A percentile compares a stretch with the other conserved stretches of the same genome.
Evolutionary conservation across 2,888 invertebrate genomes (phyloP).

Genomic region (Lingula anatina): DNA sequence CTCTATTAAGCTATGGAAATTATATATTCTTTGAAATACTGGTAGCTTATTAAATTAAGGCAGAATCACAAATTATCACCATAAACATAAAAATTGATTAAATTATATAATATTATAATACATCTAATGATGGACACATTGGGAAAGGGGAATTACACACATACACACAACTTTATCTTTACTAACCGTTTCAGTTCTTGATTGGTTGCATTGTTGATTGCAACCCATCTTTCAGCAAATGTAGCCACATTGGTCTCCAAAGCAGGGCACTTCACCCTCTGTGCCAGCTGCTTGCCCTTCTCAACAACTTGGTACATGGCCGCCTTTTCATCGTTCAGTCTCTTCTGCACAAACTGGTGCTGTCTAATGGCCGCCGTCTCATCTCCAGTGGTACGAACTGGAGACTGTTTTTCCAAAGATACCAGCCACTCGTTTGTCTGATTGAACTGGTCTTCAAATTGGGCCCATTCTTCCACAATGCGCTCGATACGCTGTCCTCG

Average conservation of each 20-base stretch:
- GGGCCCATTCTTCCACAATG: slow-evolving; percentile 12
- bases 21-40: too few species aligned
- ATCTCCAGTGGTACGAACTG: slow-evolving; percentile 5
- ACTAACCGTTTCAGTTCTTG: slow-evolving; percentile 36
- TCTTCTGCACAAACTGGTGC: slow-evolving; percentile 31
- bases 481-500: slow-evolving; percentile 37
- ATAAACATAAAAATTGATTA: too few species aligned
- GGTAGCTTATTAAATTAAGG: too few species aligned
- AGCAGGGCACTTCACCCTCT: slow-evolving; percentile 33
- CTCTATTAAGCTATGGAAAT: too few species aligned
- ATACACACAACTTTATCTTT: too few species aligned
- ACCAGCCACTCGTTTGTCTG: slow-evolving; percentile 10
- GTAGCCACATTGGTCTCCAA: slow-evolving; percentile 36
- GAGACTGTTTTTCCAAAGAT: slow-evolving; percentile 16
- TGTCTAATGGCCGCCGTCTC: background rate
- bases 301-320: slow-evolving; percentile 39
- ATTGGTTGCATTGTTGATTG: slow-evolving; percentile 30
- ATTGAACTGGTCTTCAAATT: slow-evolving; percentile 7
- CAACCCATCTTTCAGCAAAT: slow-evolving; percentile 40
- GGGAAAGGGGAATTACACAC: too few species aligned
- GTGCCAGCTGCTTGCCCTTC: slow-evolving; percentile 39
- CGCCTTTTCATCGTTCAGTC: slow-evolving; percentile 35
- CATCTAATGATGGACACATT: too few species aligned
- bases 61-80: too few species aligned
- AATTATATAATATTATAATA: too few species aligned